These are phyloP conservation scores for Zygogramma bicolorata DNA, from an alignment of 2,888 invertebrate genomes.

Conservation along the genomic window DNA sequence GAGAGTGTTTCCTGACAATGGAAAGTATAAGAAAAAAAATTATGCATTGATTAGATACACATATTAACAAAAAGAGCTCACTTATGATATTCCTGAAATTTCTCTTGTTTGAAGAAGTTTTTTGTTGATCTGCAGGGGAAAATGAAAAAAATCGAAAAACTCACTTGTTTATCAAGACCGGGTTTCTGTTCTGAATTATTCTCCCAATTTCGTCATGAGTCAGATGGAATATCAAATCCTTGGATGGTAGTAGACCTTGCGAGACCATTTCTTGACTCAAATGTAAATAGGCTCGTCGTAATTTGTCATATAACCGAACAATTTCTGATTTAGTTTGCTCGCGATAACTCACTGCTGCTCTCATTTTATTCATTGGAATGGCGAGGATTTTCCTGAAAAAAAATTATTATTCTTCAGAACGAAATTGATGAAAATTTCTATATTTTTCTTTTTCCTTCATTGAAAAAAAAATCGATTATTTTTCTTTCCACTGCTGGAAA, in stretches of 20 bases:
- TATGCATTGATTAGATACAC: no score
- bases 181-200: slow-evolving; percentile 70
- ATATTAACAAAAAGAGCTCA: no score
- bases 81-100: no score
- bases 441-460: no score
- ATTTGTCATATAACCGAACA: slow-evolving; percentile 70
- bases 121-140: no score
- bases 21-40: no score
- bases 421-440: no score
- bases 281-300: slow-evolving; percentile 72
- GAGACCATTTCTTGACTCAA: slow-evolving; percentile 72
- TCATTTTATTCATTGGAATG: slow-evolving; percentile 73
- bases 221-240: slow-evolving; percentile 77
- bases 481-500: no score
- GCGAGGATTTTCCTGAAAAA: slow-evolving; percentile 70
- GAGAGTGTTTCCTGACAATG: no score
- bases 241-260: slow-evolving; percentile 75
- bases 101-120: no score
- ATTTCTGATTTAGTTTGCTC: slow-evolving; percentile 77
- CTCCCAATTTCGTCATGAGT: slow-evolving; percentile 74
- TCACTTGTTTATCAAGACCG: slow-evolving; percentile 74
- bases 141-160: slow-evolving; percentile 48
- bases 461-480: neutral
- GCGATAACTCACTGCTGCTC: slow-evolving; percentile 73
- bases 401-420: no score